Evolutionary conservation across 2,797 vertebrate genomes (phyloP).

Genomic region (Crotalus adamanteus): DNA sequence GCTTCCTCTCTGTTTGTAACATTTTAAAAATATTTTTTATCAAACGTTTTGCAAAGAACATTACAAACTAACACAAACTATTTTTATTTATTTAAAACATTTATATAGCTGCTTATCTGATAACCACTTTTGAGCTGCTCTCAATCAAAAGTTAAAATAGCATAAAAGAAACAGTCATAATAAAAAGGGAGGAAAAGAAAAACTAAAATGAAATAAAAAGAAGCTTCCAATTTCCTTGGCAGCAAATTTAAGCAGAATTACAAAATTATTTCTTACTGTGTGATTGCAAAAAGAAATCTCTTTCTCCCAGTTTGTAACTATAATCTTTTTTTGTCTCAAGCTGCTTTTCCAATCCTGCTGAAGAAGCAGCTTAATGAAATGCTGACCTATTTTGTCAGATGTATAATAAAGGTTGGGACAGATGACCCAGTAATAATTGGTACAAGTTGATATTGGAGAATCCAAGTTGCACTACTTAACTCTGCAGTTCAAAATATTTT

Average conservation of each 20-base stretch:
- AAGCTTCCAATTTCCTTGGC: not conserved
- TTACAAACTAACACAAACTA: not conserved
- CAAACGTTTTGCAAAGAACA: not conserved
- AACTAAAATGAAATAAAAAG: not conserved
- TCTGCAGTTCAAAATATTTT: conserved; percentile 8
- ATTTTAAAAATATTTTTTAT: not conserved
- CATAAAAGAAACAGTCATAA: not conserved
- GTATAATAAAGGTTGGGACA: conserved; percentile 29
- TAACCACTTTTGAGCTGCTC: not conserved
- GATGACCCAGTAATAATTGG: conserved; percentile 21
- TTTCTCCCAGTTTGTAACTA: conserved; percentile 16
- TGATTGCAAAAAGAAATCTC: not conserved
- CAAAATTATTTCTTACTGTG: not conserved
- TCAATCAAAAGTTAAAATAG: not conserved
- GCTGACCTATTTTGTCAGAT: conserved; percentile 76
- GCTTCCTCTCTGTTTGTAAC: not conserved
- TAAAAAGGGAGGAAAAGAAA: not conserved
- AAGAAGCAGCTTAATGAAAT: conserved; percentile 65
- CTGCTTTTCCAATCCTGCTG: conserved; percentile 56
- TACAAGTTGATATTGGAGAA: not conserved
- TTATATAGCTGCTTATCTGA: not conserved
- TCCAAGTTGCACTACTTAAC: not conserved
- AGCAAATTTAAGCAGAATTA: not conserved
- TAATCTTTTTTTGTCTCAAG: conserved; percentile 21
- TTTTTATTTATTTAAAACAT: not conserved